Conservation (phyloP, 30 jellyfish, hydroid and myxozoan species). For the Pseudorhiza aurosa region DNA sequence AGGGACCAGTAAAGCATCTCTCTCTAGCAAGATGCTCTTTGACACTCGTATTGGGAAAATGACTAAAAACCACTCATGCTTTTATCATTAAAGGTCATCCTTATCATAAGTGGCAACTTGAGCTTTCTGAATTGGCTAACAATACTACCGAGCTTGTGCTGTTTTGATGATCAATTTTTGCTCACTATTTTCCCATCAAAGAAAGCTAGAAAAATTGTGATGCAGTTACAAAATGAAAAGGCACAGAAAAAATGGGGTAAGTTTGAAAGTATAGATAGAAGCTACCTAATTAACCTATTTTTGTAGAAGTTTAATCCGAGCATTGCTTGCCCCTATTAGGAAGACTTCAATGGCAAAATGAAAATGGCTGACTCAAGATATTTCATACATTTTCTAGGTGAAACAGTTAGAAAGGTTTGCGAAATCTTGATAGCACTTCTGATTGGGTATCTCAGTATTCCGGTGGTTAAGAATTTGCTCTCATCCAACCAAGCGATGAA, state of each 20-base stretch:
- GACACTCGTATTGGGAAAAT: not conserved
- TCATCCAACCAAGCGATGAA: conserved; percentile 80
- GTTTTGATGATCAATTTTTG: conserved; percentile 70
- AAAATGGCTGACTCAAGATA: too few relatives aligned
- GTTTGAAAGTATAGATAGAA: not conserved
- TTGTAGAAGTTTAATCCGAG: too few relatives aligned
- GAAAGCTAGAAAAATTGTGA: conserved; percentile 2
- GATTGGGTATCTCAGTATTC: conserved; percentile 66
- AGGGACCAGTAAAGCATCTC: not conserved
- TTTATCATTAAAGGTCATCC: conserved; percentile 40
- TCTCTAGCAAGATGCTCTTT: not conserved
- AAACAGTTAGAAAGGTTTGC: conserved; percentile 32
- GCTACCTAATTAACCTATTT: too few relatives aligned
- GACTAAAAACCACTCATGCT: not conserved
- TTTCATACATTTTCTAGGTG: conserved; percentile 30
- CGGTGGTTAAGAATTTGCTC: conserved; percentile 71
- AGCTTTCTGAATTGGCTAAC: conserved; percentile 83
- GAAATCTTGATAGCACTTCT: conserved; percentile 55
- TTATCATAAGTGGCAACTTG: conserved; percentile 74
- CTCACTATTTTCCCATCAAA: conserved; percentile 37
- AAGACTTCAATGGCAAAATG: too few relatives aligned
- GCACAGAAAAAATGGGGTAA: not conserved
- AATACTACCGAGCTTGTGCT: conserved; percentile 68
- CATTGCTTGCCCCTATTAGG: too few relatives aligned
- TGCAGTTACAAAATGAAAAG: not conserved